Evolutionary conservation across 1,140 invertebrate species (phyloP).

Genomic region (Chironomus tepperi): DNA sequence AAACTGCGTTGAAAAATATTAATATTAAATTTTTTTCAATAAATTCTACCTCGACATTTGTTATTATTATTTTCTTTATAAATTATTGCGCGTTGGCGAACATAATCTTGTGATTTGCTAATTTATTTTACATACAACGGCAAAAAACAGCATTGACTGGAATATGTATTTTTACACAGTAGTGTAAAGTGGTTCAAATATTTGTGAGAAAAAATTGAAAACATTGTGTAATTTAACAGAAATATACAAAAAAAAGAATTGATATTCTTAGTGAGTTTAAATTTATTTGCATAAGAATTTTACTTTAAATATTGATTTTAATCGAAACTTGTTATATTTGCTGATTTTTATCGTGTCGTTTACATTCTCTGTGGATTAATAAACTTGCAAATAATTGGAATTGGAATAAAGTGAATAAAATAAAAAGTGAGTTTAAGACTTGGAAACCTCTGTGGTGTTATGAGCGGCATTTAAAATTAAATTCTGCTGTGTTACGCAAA

Average conservation of each 20-base stretch:
- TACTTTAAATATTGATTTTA: no score
- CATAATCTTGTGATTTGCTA: background rate
- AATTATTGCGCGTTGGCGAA: background rate
- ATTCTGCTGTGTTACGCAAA: no score
- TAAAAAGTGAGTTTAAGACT: no score
- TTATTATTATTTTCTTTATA: background rate
- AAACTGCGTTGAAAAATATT: background rate
- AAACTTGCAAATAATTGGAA: no score
- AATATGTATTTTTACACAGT: background rate
- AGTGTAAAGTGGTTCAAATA: background rate
- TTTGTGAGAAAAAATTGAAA: background rate
- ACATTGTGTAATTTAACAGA: background rate
- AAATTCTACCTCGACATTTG: background rate
- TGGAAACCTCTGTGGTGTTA: no score
- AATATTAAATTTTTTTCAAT: background rate
- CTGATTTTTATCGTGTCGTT: no score
- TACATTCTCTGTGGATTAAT: no score
- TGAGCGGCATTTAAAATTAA: no score
- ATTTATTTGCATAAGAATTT: no score
- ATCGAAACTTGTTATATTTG: no score
- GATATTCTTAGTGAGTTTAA: no score
- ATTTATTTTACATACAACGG: background rate
- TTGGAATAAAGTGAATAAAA: no score
- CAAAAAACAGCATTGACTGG: background rate
- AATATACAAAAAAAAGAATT: background rate